Evolutionary conservation across 2,888 invertebrate genomes (phyloP), one percentile per base, ranked within the genome.

Genomic region (Tineola bisselliella): DNA sequence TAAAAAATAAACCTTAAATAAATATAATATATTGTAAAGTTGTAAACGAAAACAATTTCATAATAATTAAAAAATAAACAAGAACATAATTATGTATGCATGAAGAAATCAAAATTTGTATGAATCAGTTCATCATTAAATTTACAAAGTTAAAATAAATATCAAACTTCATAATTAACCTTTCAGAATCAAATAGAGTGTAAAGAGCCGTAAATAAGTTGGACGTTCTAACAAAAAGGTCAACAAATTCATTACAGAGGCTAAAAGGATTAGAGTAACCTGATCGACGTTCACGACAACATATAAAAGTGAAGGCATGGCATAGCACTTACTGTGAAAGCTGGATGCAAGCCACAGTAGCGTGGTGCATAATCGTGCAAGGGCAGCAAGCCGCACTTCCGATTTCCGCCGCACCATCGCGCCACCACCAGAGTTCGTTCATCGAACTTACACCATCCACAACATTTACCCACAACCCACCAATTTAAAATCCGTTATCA

Each of bases 261-360:
- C 25, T 54, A 54, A 54, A 54, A 54, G 18, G 18, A 54, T 54
- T 54, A 54, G 13, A 54, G 25, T 18, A 52, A n/a, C n/a, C 15
- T 10, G 17, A 48, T 48, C 48, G n/a, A 48, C 17, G 25, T 18
- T 54, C 5, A 54, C 54, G 18, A 48, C 13, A 5, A 15, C 8
- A 5, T 48, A 48, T 48, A 48, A 48, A 48, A 15, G 25, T 2
- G 48, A 17, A 48, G 48, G 17, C 6, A 48, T 48, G 2, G 25
- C 8, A n/a, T 48, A 71, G 74, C 63, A 84, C 86, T 81, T 79
- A 86, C 86, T 83, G 69, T 79, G 76, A 64, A 83, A 78, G 76
- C 80, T 83, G 72, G 77, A 76, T 76, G 81, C 66, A 70, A 84
- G 67, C 81, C 81, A 84, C 69, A 86, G 66, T 60, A 83, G 66